Conservation (phyloP, 1,140 invertebrate species). For the Pseudomyrmex dendroicus region DNA sequence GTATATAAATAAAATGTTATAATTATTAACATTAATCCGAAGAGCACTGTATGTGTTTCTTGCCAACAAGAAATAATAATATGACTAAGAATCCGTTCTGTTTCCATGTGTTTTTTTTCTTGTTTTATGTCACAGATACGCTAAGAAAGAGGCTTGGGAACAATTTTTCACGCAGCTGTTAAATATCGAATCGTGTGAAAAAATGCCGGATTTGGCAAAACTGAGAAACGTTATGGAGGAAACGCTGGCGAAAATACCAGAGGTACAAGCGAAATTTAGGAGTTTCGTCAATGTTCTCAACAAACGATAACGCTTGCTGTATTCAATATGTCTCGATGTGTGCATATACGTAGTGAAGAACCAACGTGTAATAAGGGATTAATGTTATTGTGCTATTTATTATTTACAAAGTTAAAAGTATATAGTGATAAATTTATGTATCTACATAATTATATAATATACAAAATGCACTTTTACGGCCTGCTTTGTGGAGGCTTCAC, state of each 20-base stretch:
- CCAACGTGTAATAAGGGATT: slow-evolving; percentile 73
- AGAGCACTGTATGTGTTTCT: background rate
- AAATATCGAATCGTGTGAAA: slow-evolving; percentile 89
- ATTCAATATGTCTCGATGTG: slow-evolving; percentile 66
- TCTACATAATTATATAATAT: slow-evolving; percentile 68
- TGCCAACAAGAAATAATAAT: too few species aligned
- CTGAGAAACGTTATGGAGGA: slow-evolving; percentile 87
- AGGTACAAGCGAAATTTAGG: slow-evolving; percentile 77
- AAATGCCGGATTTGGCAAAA: slow-evolving; percentile 88
- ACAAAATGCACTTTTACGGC: slow-evolving; percentile 71
- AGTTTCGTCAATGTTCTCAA: slow-evolving; percentile 82
- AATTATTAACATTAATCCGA: background rate
- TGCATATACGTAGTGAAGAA: slow-evolving; percentile 74
- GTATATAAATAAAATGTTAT: slow-evolving; percentile 77
- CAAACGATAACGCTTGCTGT: slow-evolving; percentile 83
- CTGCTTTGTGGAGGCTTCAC: slow-evolving; percentile 72
- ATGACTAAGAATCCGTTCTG: too few species aligned
- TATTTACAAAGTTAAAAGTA: slow-evolving; percentile 75
- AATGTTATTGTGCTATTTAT: slow-evolving; percentile 82
- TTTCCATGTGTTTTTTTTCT: slow-evolving; percentile 25
- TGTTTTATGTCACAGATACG: slow-evolving; percentile 84
- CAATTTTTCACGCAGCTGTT: slow-evolving; percentile 88
- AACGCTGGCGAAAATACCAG: slow-evolving; percentile 81
- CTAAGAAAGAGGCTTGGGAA: slow-evolving; percentile 88
- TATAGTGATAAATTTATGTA: slow-evolving; percentile 69